Base-by-base conservation (phyloP, 2,797 vertebrate species). In the Sorex maritimensis region DNA sequence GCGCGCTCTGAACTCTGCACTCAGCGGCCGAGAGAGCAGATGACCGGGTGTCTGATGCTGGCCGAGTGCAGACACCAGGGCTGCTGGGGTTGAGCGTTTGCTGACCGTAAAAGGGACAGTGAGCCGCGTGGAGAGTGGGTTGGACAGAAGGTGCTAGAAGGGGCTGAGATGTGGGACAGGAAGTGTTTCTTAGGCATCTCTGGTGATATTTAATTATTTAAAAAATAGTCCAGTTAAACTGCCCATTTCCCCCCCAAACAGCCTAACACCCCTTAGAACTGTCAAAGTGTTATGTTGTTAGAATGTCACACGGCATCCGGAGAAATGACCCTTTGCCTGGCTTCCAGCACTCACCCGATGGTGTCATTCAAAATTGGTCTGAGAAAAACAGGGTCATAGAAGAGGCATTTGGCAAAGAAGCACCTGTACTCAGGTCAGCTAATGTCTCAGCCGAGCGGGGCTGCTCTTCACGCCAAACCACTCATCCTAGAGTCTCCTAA, bases 401-500 rank as follows among this genome's bases (percentile, higher is more conserved):
- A 91, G 92, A 92, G 28, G n/a, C 58, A 84, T 71, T 93, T 92
- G 69, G 86, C 49, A 93, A 86, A 93, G 86, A 74, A 30, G 77
- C 34, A 28, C 79, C 15, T 90, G 75, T 90, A 65, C 61, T 77
- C 11, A 65, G 63, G 26, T 6, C 3, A 74, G 10, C 87, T 85
- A 81, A 91, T 55, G 6, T 67, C 61, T 34, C 34, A 34, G 24
- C 78, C 91, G 11, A 13, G 14, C 75, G 11, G 38, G 77, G 89
- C 55, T 85, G 38, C 61, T 86, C 63, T 82, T 87, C 94, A 91
- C 52, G 24, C 17, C 28, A 6, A 92, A 85, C 2, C 24, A 34
- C 89, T 95, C 89, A 72, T 86, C 89, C 95, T 82, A 87, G 95
- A 89, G 49, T 63, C 34, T 78, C 65, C 74, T 80, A 71, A 94